Evolutionary conservation across 2,797 vertebrate species (phyloP).

Genomic region (Netta rufina): DNA sequence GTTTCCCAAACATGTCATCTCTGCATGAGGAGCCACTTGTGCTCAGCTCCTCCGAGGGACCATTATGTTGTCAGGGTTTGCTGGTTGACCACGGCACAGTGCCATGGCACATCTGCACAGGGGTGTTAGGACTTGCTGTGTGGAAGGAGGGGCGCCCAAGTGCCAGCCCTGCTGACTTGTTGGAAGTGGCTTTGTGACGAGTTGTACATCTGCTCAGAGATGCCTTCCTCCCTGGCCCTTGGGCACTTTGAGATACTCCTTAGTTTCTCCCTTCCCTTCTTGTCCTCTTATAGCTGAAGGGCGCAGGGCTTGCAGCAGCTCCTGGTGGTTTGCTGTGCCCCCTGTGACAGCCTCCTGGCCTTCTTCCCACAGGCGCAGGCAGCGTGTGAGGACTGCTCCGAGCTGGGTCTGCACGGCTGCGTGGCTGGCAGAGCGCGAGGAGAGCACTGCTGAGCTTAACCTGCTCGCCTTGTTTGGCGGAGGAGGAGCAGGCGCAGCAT

Average conservation of each 20-base stretch:
- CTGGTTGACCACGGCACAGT: fast-evolving
- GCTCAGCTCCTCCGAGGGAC: not conserved
- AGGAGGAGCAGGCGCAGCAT: not conserved
- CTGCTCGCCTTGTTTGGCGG: constrained; percentile 50
- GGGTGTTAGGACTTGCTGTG: fast-evolving
- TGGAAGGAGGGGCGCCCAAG: not conserved
- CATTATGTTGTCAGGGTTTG: not conserved
- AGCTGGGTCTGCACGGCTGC: not conserved
- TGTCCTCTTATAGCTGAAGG: not conserved
- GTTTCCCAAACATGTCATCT: fast-evolving
- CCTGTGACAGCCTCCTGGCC: not conserved
- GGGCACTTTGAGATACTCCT: not conserved
- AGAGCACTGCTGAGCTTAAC: constrained; percentile 4
- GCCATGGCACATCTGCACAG: not conserved
- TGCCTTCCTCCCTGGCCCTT: not conserved
- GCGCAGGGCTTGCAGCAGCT: not conserved
- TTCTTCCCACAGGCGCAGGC: not conserved
- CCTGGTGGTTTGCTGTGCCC: not conserved
- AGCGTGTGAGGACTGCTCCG: fast-evolving
- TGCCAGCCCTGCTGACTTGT: not conserved
- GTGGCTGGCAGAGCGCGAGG: not conserved
- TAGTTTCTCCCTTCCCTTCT: not conserved
- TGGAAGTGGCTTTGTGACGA: not conserved
- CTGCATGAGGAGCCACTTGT: not conserved
- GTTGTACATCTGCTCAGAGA: not conserved